Evolutionary conservation across 2,888 invertebrate genomes (phyloP).

Genomic region (Mechanitis messenoides): DNA sequence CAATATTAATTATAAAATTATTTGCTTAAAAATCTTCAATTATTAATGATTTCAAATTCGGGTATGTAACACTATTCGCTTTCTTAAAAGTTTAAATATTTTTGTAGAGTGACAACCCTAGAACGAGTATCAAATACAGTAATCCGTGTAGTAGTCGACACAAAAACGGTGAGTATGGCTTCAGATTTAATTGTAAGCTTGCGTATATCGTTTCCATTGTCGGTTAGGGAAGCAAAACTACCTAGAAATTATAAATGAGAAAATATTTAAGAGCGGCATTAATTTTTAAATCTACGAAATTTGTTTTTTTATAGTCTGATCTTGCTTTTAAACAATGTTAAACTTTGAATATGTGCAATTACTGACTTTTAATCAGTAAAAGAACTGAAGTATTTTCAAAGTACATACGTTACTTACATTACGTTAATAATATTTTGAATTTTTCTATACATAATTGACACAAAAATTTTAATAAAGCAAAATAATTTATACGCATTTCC

Average conservation of each 20-base stretch:
- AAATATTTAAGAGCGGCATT: not conserved
- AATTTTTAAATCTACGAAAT: not conserved
- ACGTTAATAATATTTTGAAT: no score
- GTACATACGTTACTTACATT: no score
- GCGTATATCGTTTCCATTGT: slow-evolving; percentile 21
- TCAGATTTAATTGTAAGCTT: slow-evolving; percentile 30
- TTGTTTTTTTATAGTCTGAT: not conserved
- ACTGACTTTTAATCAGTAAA: no score
- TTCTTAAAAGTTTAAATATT: not conserved
- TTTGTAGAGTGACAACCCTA: slow-evolving; percentile 11
- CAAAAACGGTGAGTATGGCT: slow-evolving; percentile 27
- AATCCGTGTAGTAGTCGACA: slow-evolving; percentile 25
- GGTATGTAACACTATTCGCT: not conserved
- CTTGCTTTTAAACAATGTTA: no score
- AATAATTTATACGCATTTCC: no score
- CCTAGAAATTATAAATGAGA: slow-evolving; percentile 3
- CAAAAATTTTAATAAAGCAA: no score
- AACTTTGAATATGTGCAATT: no score
- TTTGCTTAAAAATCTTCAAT: no score
- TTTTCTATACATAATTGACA: no score
- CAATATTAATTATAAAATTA: no score
- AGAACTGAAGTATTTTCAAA: no score
- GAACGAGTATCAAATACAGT: slow-evolving; percentile 21
- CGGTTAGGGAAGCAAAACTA: slow-evolving; percentile 7
- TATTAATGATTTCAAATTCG: not conserved